These are phyloP conservation scores for Catajapyx aquilonaris DNA, from an alignment of 1,140 invertebrate species.

Conservation along the genomic window DNA sequence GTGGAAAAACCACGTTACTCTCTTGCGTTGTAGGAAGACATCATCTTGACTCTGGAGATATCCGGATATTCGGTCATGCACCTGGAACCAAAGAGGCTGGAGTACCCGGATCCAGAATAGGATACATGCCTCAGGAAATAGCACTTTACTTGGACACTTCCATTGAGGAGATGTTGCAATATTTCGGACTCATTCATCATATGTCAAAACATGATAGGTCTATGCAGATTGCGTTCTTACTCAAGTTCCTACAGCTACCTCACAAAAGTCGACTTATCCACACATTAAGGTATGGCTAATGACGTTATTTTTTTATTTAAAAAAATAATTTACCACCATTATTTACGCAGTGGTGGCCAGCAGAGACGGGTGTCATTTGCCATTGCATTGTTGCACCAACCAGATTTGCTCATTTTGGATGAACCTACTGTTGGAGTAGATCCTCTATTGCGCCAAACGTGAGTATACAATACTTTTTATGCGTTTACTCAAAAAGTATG, in stretches of 20 bases:
- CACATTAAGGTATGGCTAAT: slow-evolving; percentile 73
- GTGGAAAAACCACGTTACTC: neutral
- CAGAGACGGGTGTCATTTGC: slow-evolving; percentile 81
- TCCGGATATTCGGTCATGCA: neutral
- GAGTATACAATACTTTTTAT: too few species aligned
- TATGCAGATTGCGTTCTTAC: slow-evolving; percentile 61
- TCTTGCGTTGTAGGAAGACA: slow-evolving; percentile 1
- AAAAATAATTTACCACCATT: too few species aligned
- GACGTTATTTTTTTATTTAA: too few species aligned
- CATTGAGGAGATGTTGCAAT: slow-evolving; percentile 84
- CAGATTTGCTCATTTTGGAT: slow-evolving; percentile 77
- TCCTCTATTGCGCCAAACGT: slow-evolving; percentile 65
- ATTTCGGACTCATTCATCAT: slow-evolving; percentile 89
- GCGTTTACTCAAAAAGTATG: too few species aligned
- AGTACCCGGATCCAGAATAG: slow-evolving; percentile 1
- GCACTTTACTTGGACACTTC: slow-evolving; percentile 87
- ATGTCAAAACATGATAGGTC: slow-evolving; percentile 62
- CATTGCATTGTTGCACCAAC: slow-evolving; percentile 77
- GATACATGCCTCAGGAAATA: slow-evolving; percentile 30
- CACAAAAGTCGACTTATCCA: slow-evolving; percentile 64
- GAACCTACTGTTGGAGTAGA: slow-evolving; percentile 90
- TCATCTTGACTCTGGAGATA: slow-evolving; percentile 2
- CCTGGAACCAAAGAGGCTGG: neutral
- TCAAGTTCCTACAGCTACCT: slow-evolving; percentile 75
- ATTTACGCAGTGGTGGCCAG: slow-evolving; percentile 64